These are phyloP conservation scores for Pinctada fucata DNA, from an alignment of 2,888 invertebrate genomes.

Conservation along the genomic window DNA sequence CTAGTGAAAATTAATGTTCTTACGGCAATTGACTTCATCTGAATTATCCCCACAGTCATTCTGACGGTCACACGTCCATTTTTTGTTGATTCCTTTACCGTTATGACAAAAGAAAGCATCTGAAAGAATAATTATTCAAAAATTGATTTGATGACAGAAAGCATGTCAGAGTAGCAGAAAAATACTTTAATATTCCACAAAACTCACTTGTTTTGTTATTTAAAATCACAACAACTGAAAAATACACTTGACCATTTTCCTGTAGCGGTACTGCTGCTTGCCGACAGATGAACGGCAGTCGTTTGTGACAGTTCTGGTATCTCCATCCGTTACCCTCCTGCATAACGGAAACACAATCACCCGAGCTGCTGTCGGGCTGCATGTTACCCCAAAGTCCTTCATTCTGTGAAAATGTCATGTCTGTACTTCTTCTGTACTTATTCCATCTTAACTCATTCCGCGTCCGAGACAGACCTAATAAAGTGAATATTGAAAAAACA, in stretches of 20 bases:
- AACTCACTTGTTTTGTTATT: not conserved
- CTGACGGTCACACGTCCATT: conserved; percentile 24
- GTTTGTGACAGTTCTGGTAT: conserved; percentile 21
- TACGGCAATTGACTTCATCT: conserved; percentile 26
- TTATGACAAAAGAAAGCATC: conserved; percentile 21
- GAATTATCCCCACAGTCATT: conserved; percentile 33
- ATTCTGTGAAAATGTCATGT: not conserved
- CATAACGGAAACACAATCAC: conserved; percentile 9
- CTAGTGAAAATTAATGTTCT: not conserved
- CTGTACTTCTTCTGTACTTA: not conserved
- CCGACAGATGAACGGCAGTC: conserved; percentile 36
- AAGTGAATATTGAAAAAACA: too few species aligned
- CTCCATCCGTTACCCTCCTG: conserved; percentile 15
- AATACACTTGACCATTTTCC: not conserved
- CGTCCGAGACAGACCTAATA: too few species aligned
- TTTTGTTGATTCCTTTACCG: conserved; percentile 16
- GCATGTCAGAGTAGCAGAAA: not conserved
- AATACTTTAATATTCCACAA: not conserved
- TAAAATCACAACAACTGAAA: not conserved
- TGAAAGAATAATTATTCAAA: not conserved
- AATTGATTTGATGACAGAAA: too few species aligned
- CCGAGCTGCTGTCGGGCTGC: conserved; percentile 20
- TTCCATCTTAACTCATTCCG: not conserved
- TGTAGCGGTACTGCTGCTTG: conserved; percentile 11
- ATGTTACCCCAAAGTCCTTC: conserved; percentile 30